Evolutionary conservation across 2,888 invertebrate genomes (phyloP), one percentile per base, ranked within the genome.

Genomic region (Pristionchus japonicus): DNA sequence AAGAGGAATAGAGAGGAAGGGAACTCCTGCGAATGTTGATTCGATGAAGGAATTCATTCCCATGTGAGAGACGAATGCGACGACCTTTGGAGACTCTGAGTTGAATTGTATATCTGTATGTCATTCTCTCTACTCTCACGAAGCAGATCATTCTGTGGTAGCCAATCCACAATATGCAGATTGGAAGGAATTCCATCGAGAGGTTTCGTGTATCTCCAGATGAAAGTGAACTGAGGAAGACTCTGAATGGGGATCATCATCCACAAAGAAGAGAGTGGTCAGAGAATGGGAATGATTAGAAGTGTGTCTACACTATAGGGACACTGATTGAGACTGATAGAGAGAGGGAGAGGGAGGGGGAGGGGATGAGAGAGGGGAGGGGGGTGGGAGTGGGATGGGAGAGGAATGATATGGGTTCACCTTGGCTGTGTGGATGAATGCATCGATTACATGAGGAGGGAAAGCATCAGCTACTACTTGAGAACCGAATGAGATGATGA

Each of bases 71-170:
- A 87, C 52, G 77, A 87, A 87, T 0, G 74, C 87, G 23, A 87
- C 87, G 20, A 87, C 87, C 31, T 52, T 1, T 34, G 20, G 17
- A 27, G 74, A 74, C 23, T 77, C 87, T 40, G n/a, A n/a, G n/a
- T n/a, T n/a, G n/a, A 34, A 9, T 20, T n/a, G n/a, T n/a, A n/a
- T n/a, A n/a, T n/a, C n/a, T n/a, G n/a, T n/a, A n/a, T n/a, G n/a
- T n/a, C n/a, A n/a, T n/a, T n/a, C n/a, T n/a, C n/a, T n/a, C n/a
- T n/a, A n/a, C n/a, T 23, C n/a, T n/a, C 52, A 92, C 92, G 85
- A 31, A 92, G 89, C 20, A 92, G 70, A 88, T 92, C 92, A 9
- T 88, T 92, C 85, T 93, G 93, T 31, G 93, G 93, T 15, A 92
- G 37, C 93, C 93, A 93, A 13, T 91, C 84, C 1, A 89, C 61